phyloP scores from a whole-genome alignment of 2,113 vertebrate genomes.

The Cairina moschata region DNA sequence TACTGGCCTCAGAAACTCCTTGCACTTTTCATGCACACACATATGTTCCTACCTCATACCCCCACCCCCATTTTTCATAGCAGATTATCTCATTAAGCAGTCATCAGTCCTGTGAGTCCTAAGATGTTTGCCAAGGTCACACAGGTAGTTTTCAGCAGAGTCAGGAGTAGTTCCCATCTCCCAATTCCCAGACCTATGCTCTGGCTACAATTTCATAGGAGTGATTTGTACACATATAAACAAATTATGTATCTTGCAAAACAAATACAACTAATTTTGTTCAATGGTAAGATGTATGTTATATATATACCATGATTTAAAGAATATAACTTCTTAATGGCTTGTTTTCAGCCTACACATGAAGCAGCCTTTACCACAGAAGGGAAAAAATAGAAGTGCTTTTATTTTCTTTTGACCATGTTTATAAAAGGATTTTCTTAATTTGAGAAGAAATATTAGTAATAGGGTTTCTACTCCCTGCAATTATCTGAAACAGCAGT shows the following conservation, averaged over 20 bases:
- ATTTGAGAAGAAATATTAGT: not conserved
- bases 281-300: not conserved
- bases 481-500: not conserved
- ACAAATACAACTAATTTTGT: not conserved
- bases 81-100: slow-evolving; percentile 35
- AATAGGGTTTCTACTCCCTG: not conserved
- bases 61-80: not conserved
- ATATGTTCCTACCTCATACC: not conserved
- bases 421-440: not conserved
- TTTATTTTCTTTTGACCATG: no score
- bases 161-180: slow-evolving; percentile 28
- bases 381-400: not conserved
- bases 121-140: slow-evolving; percentile 46
- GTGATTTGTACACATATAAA: not conserved
- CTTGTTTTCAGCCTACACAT: not conserved
- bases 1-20: not conserved
- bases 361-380: not conserved
- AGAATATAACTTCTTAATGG: not conserved
- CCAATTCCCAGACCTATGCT: slow-evolving; percentile 13
- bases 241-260: not conserved
- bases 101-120: slow-evolving; percentile 3
- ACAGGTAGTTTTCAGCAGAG: slow-evolving; percentile 30
- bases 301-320: not conserved
- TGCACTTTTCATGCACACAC: not conserved
- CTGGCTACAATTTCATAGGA: not conserved